Conservation (phyloP, 2,797 vertebrate species). For the Odontamblyopus lacepedii region DNA sequence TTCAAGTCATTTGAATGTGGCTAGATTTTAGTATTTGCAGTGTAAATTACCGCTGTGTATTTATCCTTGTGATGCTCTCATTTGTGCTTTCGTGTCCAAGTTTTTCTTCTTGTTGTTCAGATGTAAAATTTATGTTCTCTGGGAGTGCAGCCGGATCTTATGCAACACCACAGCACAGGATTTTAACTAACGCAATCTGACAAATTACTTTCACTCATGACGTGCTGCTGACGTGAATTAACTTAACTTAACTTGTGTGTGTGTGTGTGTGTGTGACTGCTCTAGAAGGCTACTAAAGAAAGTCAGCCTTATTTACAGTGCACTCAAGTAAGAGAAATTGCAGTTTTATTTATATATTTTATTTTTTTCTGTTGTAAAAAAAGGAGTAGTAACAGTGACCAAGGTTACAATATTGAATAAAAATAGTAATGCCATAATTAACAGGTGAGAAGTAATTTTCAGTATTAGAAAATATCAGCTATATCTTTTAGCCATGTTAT, state of each 20-base stretch:
- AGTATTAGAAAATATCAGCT: too few species aligned
- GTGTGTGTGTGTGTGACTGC: background rate
- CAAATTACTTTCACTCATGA: background rate
- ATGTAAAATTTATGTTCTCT: conserved; percentile 13
- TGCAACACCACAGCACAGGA: background rate
- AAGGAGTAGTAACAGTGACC: too few species aligned
- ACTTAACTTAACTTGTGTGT: background rate
- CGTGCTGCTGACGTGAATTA: background rate
- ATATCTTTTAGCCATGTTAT: too few species aligned
- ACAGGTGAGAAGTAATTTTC: too few species aligned
- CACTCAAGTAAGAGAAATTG: background rate
- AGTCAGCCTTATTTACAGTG: conserved; percentile 5
- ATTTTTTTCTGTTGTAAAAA: too few species aligned
- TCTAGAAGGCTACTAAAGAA: background rate
- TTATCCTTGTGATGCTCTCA: background rate
- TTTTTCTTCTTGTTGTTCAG: conserved; percentile 4
- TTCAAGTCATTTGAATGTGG: too few species aligned
- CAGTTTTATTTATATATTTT: background rate
- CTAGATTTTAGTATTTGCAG: too few species aligned
- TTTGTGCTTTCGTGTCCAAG: background rate
- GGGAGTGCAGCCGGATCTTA: background rate
- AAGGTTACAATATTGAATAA: too few species aligned
- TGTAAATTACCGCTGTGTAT: too few species aligned
- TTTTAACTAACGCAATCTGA: conserved; percentile 6
- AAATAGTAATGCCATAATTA: too few species aligned